A percentile compares a stretch with the other conserved stretches of the same genome.
Conservation (phyloP, 1,140 invertebrate genomes). For the Rhynchophorus ferrugineus region DNA sequence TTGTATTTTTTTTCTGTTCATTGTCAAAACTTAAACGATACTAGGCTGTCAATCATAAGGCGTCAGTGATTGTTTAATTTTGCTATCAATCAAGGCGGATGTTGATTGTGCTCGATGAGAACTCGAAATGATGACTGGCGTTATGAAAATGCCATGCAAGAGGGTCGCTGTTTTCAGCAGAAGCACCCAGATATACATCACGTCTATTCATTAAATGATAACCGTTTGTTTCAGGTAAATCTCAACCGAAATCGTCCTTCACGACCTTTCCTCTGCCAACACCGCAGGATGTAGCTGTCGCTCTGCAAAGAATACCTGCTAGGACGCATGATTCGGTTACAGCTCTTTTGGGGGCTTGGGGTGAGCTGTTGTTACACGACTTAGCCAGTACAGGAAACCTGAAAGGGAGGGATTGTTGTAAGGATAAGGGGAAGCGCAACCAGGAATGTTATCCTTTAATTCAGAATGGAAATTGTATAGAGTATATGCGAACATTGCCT, state of each 20-base stretch:
- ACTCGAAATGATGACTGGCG: no score
- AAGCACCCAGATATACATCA: conserved; percentile 76
- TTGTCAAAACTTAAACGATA: no score
- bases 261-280: conserved; percentile 50
- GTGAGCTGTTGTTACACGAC: conserved; percentile 72
- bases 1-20: no score
- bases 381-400: conserved; percentile 59
- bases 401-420: conserved; percentile 32
- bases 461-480: conserved; percentile 48
- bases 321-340: conserved; percentile 61
- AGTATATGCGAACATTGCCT: conserved; percentile 68
- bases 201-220: conserved; percentile 48
- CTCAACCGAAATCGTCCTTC: conserved; percentile 49
- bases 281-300: conserved; percentile 44
- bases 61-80: no score
- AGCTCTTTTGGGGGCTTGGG: conserved; percentile 74
- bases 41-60: no score
- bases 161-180: no score
- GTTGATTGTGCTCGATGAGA: no score
- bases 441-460: conserved; percentile 48
- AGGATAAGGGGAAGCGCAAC: conserved; percentile 33
- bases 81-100: no score
- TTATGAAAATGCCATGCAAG: no score
- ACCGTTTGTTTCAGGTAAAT: conserved; percentile 44
- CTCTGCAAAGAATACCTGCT: conserved; percentile 39